Conservation (phyloP, 2,888 invertebrate genomes). For the Drosophila peninsularis region DNA sequence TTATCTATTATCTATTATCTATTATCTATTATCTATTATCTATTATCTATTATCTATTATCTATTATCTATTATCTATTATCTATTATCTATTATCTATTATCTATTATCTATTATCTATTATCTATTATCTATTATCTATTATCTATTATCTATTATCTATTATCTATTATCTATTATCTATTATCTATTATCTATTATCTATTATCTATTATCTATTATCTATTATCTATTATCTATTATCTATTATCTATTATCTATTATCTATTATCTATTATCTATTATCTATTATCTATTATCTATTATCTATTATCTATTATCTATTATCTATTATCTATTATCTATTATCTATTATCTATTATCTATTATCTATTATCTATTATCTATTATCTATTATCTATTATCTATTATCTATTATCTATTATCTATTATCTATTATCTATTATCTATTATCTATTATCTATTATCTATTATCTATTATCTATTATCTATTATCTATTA, state of each 20-base stretch:
- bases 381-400: constrained; percentile 4
- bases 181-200: constrained; percentile 1
- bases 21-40: constrained; percentile 1
- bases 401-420: constrained; percentile 3
- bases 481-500: constrained; percentile 3
- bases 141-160: constrained; percentile 1
- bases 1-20: constrained; percentile 1
- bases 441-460: constrained; percentile 1
- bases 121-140: constrained; percentile 1
- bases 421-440: constrained; percentile 1
- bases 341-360: constrained; percentile 1
- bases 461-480: constrained; percentile 2
- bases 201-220: constrained; percentile 1
- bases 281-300: constrained; percentile 1
- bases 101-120: neutral
- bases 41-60: neutral
- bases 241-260: constrained; percentile 1
- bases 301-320: constrained; percentile 1
- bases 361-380: constrained; percentile 4
- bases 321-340: constrained; percentile 1
- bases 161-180: constrained; percentile 1
- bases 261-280: neutral
- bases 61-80: constrained; percentile 1
- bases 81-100: constrained; percentile 1
- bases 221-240: neutral